Evolutionary conservation across 2,888 invertebrate genomes (phyloP).

Genomic region (Mystacides longicornis): DNA sequence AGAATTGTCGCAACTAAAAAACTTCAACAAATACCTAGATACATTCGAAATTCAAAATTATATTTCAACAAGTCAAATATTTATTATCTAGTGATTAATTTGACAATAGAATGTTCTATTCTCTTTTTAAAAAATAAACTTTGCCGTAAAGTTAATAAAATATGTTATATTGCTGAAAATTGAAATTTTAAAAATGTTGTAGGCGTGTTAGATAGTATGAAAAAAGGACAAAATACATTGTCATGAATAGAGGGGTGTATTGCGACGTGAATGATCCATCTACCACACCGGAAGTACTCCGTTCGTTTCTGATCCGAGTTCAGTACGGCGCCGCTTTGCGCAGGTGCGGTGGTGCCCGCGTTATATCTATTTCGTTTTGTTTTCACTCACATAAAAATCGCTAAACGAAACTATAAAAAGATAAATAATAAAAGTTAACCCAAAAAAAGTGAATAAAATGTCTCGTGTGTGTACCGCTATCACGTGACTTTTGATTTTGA

Average conservation of each 20-base stretch:
- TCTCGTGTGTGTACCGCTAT: background rate
- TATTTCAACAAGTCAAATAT: no score
- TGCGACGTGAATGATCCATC: background rate
- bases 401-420: background rate
- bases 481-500: background rate
- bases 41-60: no score
- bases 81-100: no score
- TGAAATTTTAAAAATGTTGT: no score
- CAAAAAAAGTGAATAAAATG: background rate
- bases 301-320: slow-evolving; percentile 31
- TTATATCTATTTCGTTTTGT: slow-evolving; percentile 33
- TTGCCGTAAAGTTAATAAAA: no score
- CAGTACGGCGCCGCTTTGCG: slow-evolving; percentile 33
- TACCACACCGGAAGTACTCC: slow-evolving; percentile 21
- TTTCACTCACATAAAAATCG: background rate
- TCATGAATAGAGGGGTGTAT: slow-evolving; percentile 14
- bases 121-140: no score
- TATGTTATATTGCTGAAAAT: no score
- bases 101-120: no score
- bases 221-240: background rate
- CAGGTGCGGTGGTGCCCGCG: slow-evolving; percentile 44
- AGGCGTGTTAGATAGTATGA: background rate
- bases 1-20: no score
- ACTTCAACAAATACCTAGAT: no score
- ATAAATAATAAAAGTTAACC: background rate